These are phyloP conservation scores for Ia io DNA, from an alignment of 2,113 vertebrate species.

Conservation along the genomic window DNA sequence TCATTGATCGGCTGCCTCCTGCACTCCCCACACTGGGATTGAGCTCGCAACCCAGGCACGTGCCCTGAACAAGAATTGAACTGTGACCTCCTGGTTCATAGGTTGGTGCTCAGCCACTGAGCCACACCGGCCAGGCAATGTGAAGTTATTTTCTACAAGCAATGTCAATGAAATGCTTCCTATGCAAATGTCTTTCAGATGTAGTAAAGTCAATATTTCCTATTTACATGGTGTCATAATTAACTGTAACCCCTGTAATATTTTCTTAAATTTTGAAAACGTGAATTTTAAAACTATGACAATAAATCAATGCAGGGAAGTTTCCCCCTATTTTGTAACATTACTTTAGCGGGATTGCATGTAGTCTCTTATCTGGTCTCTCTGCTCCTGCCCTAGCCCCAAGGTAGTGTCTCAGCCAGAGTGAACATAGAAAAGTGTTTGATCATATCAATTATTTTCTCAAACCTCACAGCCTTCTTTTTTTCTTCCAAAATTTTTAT, in stretches of 20 bases:
- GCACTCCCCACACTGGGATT: no score
- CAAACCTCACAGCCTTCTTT: not conserved
- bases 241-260: not conserved
- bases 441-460: not conserved
- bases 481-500: no score
- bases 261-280: not conserved
- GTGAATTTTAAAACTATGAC: slow-evolving; percentile 7
- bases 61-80: no score
- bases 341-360: slow-evolving; percentile 8
- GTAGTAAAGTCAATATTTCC: slow-evolving; percentile 28
- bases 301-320: not conserved
- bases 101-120: no score
- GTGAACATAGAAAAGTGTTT: not conserved
- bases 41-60: no score
- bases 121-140: not conserved
- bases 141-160: slow-evolving; percentile 41
- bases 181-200: slow-evolving; percentile 31
- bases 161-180: slow-evolving; percentile 26
- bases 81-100: no score
- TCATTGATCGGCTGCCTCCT: no score
- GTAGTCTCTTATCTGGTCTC: not conserved
- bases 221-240: slow-evolving; percentile 12
- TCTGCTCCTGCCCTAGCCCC: not conserved
- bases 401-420: not conserved
- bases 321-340: not conserved